Evolutionary conservation across 2,113 vertebrate species (phyloP), one percentile per base, ranked within the genome.

Genomic region (Mandrillus leucophaeus): DNA sequence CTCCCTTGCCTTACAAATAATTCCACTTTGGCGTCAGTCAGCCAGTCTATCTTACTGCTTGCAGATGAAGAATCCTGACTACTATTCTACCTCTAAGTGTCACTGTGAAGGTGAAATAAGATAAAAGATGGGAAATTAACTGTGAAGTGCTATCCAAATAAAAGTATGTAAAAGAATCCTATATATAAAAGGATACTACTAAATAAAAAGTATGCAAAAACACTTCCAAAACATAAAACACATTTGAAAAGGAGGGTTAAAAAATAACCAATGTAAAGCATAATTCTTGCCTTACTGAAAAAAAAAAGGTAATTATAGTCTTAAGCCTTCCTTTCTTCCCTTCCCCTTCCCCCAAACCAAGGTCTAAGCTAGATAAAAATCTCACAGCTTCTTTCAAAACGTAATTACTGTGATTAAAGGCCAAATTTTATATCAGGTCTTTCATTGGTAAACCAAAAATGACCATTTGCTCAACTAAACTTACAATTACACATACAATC

Each of bases 361-460:
- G 48, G 94, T 82, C 96, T 55, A 59, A 87, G 94, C 87, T 25
- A 87, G 75, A 96, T 40, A 79, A 91, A 92, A 93, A 96, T 97
- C 95, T 96, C 89, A 96, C 11, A 35, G 81, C 59, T 84, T 94
- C 96, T 95, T 90, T 95, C 73, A 88, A 96, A 88, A 92, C 92
- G 75, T 96, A 90, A 97, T 97, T 97, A 97, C 81, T 57, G 48
- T 93, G 96, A 97, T 66, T 32, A 76, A 84, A 89, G 89, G 83
- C 40, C 80, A 96, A 32, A 23, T 85, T 97, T 95, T 72, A 79
- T 92, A 92, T 48, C 76, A 86, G 55, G 84, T 45, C 97, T 98
- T 93, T 97, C 97, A 96, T 85, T 59, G 89, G 89, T 84, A 90
- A 98, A 90, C 90, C 92, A 43, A 87, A 90, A 97, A 90, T 86